Evolutionary conservation across 2,797 vertebrate genomes (phyloP), one percentile per base, ranked within the genome.

Genomic region (Leptatherina wallacei): DNA sequence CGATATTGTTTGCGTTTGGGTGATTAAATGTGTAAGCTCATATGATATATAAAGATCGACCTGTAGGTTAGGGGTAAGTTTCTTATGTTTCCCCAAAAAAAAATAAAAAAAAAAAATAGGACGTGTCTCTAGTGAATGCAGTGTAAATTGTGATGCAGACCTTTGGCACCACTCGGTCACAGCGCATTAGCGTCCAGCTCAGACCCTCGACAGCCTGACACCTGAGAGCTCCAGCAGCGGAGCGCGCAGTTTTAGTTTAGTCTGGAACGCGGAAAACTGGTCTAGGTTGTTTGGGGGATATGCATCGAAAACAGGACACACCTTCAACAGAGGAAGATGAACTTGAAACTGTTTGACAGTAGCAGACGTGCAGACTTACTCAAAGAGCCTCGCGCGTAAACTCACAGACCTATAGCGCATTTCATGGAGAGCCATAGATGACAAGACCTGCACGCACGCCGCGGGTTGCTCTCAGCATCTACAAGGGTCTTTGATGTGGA

Each of bases 381-480:
- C 59, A 63, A 67, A 71, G 64, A 78, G 64, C 30, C 38, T 40
- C 42, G 73, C 69, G 85, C 81, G 80, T 67, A 72, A 60, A 60
- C 5, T 59, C 44, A 22, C 42, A 18, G 42, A 18, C 20, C n/a
- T 33, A 68, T 18, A 60, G 69, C 72, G 69, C 66, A 38, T 73
- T 90, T 82, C 77, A 89, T 88, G 90, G 86, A 84, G 82, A 79
- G 68, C 76, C 81, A 66, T 62, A 80, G 84, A 88, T 90, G 91
- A 90, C 84, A 77, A 79, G 75, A 88, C 72, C 77, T 87, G 82
- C 78, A 62, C 73, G 84, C 79, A 68, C 71, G 78, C 85, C 51
- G 86, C 85, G 81, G 81, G 80, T 76, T 47, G 77, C 68, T 73
- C 79, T 87, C 84, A 87, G 88, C 88, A 90, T 90, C 91, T 88